Conservation (phyloP, 35 echinoderm and acorn worm species). For the Patiria miniata region DNA sequence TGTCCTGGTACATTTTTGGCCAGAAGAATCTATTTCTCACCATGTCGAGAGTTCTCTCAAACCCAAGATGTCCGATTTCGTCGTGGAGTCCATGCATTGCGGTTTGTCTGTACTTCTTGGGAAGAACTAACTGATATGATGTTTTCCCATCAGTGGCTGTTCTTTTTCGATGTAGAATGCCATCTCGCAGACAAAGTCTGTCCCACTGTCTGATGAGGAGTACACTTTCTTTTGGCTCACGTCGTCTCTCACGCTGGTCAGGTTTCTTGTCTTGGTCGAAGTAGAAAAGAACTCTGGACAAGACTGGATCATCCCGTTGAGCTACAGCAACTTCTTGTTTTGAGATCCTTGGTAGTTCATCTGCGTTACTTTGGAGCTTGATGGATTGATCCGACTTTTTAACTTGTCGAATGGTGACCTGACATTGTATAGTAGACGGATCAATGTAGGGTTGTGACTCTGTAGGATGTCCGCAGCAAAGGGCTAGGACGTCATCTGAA, state of each 20-base stretch:
- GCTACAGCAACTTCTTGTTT: not conserved
- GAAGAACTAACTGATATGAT: not conserved
- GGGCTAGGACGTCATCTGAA: not conserved
- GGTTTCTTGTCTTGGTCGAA: not conserved
- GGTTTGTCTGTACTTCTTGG: not conserved
- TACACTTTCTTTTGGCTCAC: not conserved
- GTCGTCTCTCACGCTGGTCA: not conserved
- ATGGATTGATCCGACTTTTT: not conserved
- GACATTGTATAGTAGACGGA: no score
- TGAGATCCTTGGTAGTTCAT: not conserved
- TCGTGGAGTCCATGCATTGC: constrained; percentile 1
- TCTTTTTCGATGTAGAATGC: not conserved
- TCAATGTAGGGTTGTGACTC: no score
- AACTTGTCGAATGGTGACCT: not conserved
- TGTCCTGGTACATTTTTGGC: not conserved
- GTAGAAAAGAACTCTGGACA: not conserved
- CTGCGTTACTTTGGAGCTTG: not conserved
- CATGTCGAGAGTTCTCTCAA: constrained; percentile 23
- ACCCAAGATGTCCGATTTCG: constrained; percentile 11
- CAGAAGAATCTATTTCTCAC: constrained; percentile 20
- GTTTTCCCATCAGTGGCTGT: not conserved
- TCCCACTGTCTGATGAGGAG: no score
- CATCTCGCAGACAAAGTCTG: not conserved
- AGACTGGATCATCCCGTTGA: not conserved
- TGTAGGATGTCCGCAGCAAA: not conserved